phyloP scores from a whole-genome alignment of 2,113 vertebrate species.

The Pollachius pollachius region DNA sequence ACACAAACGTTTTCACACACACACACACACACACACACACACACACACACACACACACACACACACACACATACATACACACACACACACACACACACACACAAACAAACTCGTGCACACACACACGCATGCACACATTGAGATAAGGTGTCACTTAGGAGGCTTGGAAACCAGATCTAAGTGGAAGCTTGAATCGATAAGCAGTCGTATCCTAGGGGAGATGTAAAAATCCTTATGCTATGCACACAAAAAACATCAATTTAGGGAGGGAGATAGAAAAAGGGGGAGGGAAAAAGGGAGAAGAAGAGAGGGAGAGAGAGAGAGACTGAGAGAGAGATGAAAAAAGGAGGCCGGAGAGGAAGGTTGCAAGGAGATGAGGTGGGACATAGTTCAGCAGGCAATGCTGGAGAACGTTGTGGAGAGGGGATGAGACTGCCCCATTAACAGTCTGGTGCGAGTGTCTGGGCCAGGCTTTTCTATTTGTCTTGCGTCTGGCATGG shows the following conservation, averaged over 20 bases:
- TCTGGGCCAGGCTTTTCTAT: too few species aligned
- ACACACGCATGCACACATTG: constrained; percentile 13
- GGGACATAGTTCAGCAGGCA: constrained; percentile 39
- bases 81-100: constrained; percentile 2
- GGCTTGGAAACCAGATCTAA: constrained; percentile 34
- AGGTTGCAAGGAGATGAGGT: background rate
- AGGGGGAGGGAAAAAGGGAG: background rate
- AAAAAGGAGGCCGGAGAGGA: constrained; percentile 1
- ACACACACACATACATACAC: constrained; percentile 8
- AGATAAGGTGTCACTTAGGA: constrained; percentile 30
- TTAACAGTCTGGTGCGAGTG: too few species aligned
- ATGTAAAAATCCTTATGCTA: constrained; percentile 34
- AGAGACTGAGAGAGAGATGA: constrained; percentile 2
- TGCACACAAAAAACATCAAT: constrained; percentile 19
- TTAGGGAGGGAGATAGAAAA: constrained; percentile 17
- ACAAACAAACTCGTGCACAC: background rate
- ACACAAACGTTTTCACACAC: background rate
- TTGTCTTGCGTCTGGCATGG: too few species aligned
- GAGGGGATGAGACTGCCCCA: constrained; percentile 39
- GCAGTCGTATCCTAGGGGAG: constrained; percentile 26
- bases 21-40: background rate
- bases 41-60: constrained; percentile 2
- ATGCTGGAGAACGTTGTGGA: constrained; percentile 58
- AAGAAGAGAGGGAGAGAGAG: too few species aligned
- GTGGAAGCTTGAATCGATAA: constrained; percentile 43